Base-by-base conservation (phyloP, 2,888 invertebrate genomes). In the Notocelia uddmanniana region DNA sequence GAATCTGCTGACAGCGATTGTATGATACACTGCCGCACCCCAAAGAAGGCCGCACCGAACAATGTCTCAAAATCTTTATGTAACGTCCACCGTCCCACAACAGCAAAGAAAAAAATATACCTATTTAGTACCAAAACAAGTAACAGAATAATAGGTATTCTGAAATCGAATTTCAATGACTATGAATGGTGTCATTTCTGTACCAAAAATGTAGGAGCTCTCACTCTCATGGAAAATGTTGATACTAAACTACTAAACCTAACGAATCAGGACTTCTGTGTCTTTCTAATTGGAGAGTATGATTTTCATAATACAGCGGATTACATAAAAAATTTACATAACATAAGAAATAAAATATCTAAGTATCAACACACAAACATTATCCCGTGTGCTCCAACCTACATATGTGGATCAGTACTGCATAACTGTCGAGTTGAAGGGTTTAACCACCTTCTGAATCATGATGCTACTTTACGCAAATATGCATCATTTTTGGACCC, bases 121-220 rank as follows among this genome's bases (percentile, higher is more conserved):
- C 6, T 48, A 15, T n/a, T 48, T 3, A 48, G 48, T n/a, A n/a
- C 1, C 2, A 48, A 48, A n/a, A 48, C 48, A n/a, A 18, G 6
- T n/a, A 48, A 48, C 6, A 48, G 2, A 48, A n/a, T n/a, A 48
- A 15, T 48, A n/a, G 48, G n/a, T 3, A 48, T 48, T 5, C n/a
- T 48, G 6, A 2, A 18, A 6, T 48, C 48, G 18, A 48, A 15
- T 8, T 48, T 15, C 15, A 18, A 48, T 2, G n/a, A 48, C 2
- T 48, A 48, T n/a, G 48, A 48, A n/a, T 48, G 48, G 48, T 48
- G 48, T n/a, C 48, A 48, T 48, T 48, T 13, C n/a, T 48, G 48
- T 48, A 48, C n/a, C 1, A 9, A 18, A 6, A n/a, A n/a, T 2
- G 48, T 2, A 15, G 18, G 18, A n/a, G 2, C 48, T 2, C n/a